Percentiles rank a stretch among this genome's conserved stretches.
phyloP scores from a whole-genome alignment of 2,113 vertebrate genomes.

The Arenaria interpres region DNA sequence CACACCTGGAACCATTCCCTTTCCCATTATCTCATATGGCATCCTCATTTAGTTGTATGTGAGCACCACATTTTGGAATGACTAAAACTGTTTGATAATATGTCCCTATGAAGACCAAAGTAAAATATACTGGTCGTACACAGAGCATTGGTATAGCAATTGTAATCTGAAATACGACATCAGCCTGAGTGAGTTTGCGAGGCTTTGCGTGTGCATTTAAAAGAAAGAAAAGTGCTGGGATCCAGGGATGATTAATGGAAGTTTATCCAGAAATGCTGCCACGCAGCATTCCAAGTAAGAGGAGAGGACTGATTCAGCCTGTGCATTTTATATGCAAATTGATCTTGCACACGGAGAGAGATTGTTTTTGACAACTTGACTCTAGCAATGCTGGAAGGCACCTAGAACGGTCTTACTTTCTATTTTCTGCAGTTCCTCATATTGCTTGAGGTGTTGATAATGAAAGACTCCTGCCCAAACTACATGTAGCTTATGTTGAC shows the following conservation, averaged over 20 bases:
- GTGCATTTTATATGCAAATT: constrained; percentile 54
- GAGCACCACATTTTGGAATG: neutral
- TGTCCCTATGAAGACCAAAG: neutral
- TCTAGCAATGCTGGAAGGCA: constrained; percentile 36
- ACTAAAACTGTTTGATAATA: neutral
- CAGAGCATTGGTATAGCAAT: neutral
- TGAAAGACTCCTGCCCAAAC: constrained; percentile 22
- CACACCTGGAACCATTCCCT: neutral
- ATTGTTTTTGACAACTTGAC: constrained; percentile 57
- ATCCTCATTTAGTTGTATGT: neutral
- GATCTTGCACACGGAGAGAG: neutral
- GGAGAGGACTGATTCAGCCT: constrained; percentile 6
- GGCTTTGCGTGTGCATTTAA: neutral
- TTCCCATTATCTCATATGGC: neutral
- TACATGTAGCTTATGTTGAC: neutral
- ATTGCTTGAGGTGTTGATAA: constrained; percentile 31
- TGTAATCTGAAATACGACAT: neutral
- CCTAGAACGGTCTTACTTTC: neutral
- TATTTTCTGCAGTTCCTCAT: neutral
- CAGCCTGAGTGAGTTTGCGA: neutral
- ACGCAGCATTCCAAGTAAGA: neutral
- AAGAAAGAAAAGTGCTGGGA: neutral
- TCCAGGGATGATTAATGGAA: constrained; percentile 35
- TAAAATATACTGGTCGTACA: neutral
- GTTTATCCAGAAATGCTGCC: constrained; percentile 35